These are phyloP conservation scores for Distichodus sexfasciatus DNA, from an alignment of 2,797 vertebrate species.

Conservation along the genomic window DNA sequence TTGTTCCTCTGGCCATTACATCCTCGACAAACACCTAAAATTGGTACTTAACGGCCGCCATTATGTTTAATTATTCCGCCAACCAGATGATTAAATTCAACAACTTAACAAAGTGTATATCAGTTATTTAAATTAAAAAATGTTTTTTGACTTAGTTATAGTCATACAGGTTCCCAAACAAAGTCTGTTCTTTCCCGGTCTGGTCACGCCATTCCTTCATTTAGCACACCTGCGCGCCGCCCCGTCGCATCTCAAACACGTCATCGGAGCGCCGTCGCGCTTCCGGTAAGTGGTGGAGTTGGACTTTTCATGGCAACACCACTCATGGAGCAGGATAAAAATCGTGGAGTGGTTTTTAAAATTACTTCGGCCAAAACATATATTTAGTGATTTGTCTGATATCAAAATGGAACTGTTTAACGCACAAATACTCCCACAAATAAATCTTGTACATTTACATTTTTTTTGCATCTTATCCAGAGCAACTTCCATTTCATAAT, in stretches of 20 bases:
- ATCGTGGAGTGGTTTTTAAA: background rate
- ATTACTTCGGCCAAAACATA: background rate
- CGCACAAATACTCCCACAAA: background rate
- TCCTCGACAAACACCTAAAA: no score
- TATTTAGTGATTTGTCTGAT: background rate
- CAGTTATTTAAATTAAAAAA: no score
- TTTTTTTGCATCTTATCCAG: no score
- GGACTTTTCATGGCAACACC: background rate
- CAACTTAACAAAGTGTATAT: no score
- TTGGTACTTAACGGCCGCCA: no score
- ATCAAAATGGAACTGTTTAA: background rate
- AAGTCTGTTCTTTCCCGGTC: background rate
- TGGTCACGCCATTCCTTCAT: background rate
- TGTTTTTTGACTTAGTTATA: background rate
- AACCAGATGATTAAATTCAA: no score
- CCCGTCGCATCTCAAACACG: background rate
- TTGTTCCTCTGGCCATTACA: no score
- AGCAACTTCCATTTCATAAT: no score
- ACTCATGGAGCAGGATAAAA: background rate
- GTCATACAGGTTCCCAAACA: background rate
- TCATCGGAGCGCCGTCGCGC: constrained; percentile 6
- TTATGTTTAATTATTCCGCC: no score
- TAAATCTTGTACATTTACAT: background rate
- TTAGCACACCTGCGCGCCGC: background rate
- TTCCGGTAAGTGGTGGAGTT: background rate